These are phyloP conservation scores for Bedellia somnulentella DNA, from an alignment of 2,888 invertebrate species.

Conservation along the genomic window DNA sequence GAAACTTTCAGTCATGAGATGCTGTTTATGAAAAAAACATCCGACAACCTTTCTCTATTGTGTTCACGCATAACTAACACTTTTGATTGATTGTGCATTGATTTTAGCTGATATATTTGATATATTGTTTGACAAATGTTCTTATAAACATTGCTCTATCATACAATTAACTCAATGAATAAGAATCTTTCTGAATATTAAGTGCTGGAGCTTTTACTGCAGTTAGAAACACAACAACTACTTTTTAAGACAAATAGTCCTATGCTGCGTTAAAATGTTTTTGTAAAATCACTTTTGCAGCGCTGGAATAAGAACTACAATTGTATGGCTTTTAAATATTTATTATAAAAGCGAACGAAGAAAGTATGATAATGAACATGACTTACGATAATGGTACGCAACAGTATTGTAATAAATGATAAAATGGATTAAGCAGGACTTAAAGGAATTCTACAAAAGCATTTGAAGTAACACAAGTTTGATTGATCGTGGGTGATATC, in stretches of 20 bases:
- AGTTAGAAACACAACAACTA: constrained; percentile 1
- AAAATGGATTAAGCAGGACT: too few species aligned
- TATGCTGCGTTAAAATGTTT: neutral
- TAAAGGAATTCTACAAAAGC: too few species aligned
- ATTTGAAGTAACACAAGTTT: constrained; percentile 20
- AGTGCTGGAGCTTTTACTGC: constrained; percentile 8
- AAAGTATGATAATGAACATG: constrained; percentile 19
- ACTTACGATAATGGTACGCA: constrained; percentile 16
- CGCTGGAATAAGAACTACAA: too few species aligned
- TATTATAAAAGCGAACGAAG: constrained; percentile 5
- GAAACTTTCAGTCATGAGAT: too few species aligned
- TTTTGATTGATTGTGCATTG: constrained; percentile 13
- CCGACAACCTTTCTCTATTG: constrained; percentile 4
- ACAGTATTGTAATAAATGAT: constrained; percentile 13
- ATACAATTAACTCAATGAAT: constrained; percentile 18
- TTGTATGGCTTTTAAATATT: too few species aligned
- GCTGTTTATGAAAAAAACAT: too few species aligned
- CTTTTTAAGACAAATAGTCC: neutral
- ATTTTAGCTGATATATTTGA: constrained; percentile 11
- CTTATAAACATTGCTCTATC: constrained; percentile 16
- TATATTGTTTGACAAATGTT: constrained; percentile 18
- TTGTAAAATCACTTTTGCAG: neutral
- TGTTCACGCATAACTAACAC: constrained; percentile 6
- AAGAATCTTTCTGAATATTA: constrained; percentile 9
- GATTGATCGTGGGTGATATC: constrained; percentile 41